Conservation (phyloP, 2,113 vertebrate species). For the Bostrychus sinensis region DNA sequence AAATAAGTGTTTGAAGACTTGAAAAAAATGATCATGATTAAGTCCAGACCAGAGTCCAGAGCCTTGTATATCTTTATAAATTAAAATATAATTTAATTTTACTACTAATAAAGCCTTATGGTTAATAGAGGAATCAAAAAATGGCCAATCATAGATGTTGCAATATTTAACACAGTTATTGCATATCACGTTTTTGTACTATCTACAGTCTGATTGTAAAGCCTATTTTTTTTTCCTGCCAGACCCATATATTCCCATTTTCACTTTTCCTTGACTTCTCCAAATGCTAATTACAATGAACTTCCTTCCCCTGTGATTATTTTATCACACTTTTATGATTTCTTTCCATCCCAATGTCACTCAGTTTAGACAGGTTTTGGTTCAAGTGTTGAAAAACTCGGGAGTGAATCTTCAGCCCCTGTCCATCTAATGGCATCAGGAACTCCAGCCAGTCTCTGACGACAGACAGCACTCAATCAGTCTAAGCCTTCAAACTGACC, state of each 20-base stretch:
- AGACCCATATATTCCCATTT: background rate
- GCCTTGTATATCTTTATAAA: no score
- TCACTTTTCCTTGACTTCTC: background rate
- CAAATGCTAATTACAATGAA: background rate
- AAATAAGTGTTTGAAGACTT: no score
- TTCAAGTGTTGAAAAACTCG: constrained; percentile 58
- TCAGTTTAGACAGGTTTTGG: constrained; percentile 60
- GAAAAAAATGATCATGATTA: no score
- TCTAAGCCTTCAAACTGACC: constrained; percentile 75
- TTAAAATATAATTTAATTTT: no score
- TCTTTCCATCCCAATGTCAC: constrained; percentile 28
- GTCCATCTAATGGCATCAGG: constrained; percentile 76
- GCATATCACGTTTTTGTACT: no score
- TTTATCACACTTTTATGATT: constrained; percentile 23
- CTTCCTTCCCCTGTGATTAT: constrained; percentile 18
- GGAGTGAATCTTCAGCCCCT: constrained; percentile 67
- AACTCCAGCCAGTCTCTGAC: constrained; percentile 54
- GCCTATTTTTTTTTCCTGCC: background rate
- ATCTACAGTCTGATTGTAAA: background rate
- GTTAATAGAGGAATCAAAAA: no score
- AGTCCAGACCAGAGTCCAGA: no score
- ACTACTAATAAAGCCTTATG: no score
- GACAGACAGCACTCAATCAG: constrained; percentile 80
- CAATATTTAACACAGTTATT: no score
- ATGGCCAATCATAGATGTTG: no score